Evolutionary conservation across 1,140 invertebrate species (phyloP).

Genomic region (Philopotamus ludificatus): DNA sequence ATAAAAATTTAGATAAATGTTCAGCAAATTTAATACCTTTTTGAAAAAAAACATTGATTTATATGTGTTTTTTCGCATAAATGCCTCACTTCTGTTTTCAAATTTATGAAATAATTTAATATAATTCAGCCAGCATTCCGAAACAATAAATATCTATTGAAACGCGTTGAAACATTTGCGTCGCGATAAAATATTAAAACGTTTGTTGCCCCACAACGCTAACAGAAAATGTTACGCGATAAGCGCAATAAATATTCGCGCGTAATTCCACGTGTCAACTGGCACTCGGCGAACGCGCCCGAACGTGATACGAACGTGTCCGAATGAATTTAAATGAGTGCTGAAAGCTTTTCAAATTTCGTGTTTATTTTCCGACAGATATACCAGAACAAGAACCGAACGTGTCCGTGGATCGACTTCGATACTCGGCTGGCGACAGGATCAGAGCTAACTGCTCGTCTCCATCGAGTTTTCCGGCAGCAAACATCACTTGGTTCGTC

Average conservation of each 20-base stretch:
- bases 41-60: too few species aligned
- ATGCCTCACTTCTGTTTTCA: too few species aligned
- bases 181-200: too few species aligned
- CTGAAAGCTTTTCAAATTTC: too few species aligned
- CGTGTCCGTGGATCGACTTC: conserved; percentile 55
- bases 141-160: too few species aligned
- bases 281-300: background rate
- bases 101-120: too few species aligned
- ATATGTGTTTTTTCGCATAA: too few species aligned
- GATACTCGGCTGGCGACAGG: conserved; percentile 53
- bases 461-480: conserved; percentile 57
- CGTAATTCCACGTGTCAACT: background rate
- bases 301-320: background rate
- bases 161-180: too few species aligned
- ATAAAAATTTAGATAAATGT: too few species aligned
- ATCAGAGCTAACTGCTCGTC: conserved; percentile 58
- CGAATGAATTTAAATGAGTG: background rate
- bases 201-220: background rate
- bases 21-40: too few species aligned
- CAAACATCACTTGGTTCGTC: conserved; percentile 65
- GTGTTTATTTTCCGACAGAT: conserved; percentile 48
- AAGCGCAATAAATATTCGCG: background rate
- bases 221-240: background rate
- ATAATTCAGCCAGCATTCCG: too few species aligned
- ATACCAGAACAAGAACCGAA: conserved; percentile 56